Percentiles rank a stretch among this genome's conserved stretches.
phyloP scores from a whole-genome alignment of 2,113 vertebrate genomes.

The Silurus meridionalis region DNA sequence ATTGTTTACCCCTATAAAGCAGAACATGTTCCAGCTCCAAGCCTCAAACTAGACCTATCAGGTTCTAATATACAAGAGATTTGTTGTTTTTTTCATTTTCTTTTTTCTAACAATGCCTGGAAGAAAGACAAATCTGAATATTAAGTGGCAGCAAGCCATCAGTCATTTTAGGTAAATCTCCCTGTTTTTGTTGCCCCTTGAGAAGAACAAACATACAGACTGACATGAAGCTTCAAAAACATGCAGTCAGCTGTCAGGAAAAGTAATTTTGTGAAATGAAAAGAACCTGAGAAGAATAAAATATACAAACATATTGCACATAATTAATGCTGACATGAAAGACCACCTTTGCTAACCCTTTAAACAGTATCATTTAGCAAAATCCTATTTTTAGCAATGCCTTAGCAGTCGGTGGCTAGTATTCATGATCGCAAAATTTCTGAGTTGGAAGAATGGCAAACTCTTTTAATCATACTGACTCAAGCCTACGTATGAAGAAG shows the following conservation, averaged over 20 bases:
- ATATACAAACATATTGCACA: neutral
- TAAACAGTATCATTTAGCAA: neutral
- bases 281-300: neutral
- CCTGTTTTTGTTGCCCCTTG: constrained; percentile 1
- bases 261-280: neutral
- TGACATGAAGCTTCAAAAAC: neutral
- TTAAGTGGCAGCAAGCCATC: neutral
- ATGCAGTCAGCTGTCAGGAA: constrained; percentile 1
- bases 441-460: neutral
- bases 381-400: neutral
- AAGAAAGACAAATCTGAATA: neutral
- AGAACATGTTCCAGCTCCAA: neutral
- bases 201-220: neutral
- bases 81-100: neutral
- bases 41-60: neutral
- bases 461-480: neutral
- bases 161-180: neutral
- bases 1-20: constrained; percentile 40
- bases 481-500: neutral
- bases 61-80: neutral
- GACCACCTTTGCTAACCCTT: neutral
- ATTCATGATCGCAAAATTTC: neutral
- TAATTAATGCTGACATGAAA: neutral
- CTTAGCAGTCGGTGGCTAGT: no score
- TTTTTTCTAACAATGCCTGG: neutral